Evolutionary conservation across 1,140 invertebrate genomes (phyloP), one percentile per base, ranked within the genome.

Genomic region (Pomacea maculata): DNA sequence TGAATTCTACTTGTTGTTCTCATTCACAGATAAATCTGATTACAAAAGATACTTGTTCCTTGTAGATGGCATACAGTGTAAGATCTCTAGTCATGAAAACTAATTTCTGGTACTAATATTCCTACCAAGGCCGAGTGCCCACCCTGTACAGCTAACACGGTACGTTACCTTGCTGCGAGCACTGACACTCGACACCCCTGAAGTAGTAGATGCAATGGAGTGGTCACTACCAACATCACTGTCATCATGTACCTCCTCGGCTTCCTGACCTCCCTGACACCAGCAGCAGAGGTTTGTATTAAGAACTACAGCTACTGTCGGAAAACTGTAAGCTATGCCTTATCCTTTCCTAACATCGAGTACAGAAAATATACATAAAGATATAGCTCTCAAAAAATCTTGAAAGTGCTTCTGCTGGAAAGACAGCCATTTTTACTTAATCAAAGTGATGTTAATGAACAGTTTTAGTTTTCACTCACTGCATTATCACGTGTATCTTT

Each of bases 151-250:
- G 34, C 34, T 45, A 6, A 45, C 1, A 45, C 1, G 34, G 34
- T 25, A 55, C 45, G 79, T 75, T 81, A 85, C 86, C 81, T 86
- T 85, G 78, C 87, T 88, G 17, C 63, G 81, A 52, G 65, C 55
- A 73, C 83, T 86, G 68, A 73, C 63, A 7, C 82, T 77, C 15
- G 87, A 88, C 29, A 87, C 52, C 21, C 85, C 84, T 21, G 87
- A 88, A 2, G 85, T 83, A 21, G 79, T 75, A 2, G 86, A 86
- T 6, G 76, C 63, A 17, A 77, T 70, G 57, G 84, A 85, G 14
- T 77, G 79, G 14, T 85, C 82, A 76, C 86, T 87, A 19, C 83
- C 83, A 11, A 82, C 81, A 80, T 86, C 85, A 83, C 87, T 88
- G n/a, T 82, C 70, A 73, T 85, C 83, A 77, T 82, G 82, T 45